A percentile compares a stretch with the other conserved stretches of the same genome.
Conservation (phyloP, 2,888 invertebrate genomes). For the Drosophila leonis region DNA sequence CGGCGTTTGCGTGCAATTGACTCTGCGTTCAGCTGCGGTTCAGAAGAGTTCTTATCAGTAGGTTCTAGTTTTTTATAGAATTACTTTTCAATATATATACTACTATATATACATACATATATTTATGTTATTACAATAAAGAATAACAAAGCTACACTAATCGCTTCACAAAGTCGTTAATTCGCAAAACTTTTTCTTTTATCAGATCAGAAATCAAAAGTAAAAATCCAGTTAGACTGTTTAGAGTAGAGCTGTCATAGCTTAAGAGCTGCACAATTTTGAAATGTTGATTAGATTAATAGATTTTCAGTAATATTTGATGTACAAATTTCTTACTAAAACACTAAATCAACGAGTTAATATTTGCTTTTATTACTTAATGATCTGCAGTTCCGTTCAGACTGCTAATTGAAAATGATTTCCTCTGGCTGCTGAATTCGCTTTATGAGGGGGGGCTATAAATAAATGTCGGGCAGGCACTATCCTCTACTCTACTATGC, state of each 20-base stretch:
- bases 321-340: neutral
- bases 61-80: neutral
- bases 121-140: neutral
- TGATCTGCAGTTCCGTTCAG: constrained; percentile 1
- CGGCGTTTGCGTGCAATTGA: constrained; percentile 1
- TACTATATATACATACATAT: neutral
- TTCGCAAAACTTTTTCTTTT: neutral
- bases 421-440: neutral
- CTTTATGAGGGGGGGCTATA: constrained; percentile 5
- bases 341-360: neutral
- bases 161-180: neutral
- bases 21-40: constrained; percentile 3
- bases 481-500: neutral
- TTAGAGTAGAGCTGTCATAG: neutral
- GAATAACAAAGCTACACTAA: neutral
- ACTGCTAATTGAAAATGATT: constrained; percentile 13
- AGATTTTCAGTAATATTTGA: neutral
- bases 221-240: no score
- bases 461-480: constrained; percentile 7
- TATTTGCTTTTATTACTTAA: constrained; percentile 6
- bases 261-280: neutral
- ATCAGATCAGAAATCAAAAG: neutral
- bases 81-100: neutral
- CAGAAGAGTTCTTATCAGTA: constrained; percentile 3
- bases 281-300: neutral